phyloP scores from a whole-genome alignment of 92 coral and sea anemone genomes.

The Parazoanthus swiftii region DNA sequence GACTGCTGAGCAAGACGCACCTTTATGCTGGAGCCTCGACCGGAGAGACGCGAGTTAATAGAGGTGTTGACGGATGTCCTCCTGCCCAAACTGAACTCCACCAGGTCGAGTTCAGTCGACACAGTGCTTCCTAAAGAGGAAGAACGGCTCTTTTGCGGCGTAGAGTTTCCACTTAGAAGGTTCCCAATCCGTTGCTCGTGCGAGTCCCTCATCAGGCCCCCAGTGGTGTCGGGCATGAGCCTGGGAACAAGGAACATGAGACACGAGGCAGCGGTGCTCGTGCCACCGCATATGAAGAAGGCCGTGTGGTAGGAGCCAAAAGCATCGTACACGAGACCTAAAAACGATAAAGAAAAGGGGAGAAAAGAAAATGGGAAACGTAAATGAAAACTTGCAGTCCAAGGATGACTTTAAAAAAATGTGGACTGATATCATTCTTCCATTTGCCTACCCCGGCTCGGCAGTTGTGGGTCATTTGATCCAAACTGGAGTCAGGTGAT shows the following conservation, averaged over 20 bases:
- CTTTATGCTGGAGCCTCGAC: slow-evolving; percentile 62
- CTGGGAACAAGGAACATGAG: slow-evolving; percentile 87
- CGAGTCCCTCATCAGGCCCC: slow-evolving; percentile 67
- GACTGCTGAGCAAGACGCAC: slow-evolving; percentile 53
- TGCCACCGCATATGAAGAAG: slow-evolving; percentile 88
- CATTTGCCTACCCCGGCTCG: too few species aligned
- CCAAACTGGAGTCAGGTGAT: too few species aligned
- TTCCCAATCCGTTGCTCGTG: slow-evolving; percentile 58
- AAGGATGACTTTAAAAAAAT: too few species aligned
- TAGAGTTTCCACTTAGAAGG: slow-evolving; percentile 21
- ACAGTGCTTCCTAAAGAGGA: background rate
- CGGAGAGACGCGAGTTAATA: slow-evolving; percentile 58
- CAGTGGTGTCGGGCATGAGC: slow-evolving; percentile 60
- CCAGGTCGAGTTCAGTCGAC: background rate
- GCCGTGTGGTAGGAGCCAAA: slow-evolving; percentile 89
- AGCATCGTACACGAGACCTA: slow-evolving; percentile 81
- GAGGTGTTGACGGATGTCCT: slow-evolving; percentile 59
- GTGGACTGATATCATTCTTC: too few species aligned
- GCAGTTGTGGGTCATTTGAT: too few species aligned
- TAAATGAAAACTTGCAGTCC: too few species aligned
- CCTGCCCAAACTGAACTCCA: background rate
- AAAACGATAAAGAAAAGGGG: background rate
- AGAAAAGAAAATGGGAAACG: too few species aligned
- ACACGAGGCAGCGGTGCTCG: slow-evolving; percentile 61
- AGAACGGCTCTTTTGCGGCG: background rate